Evolutionary conservation across 2,113 vertebrate species (phyloP).

Genomic region (Prietella phreatophila): DNA sequence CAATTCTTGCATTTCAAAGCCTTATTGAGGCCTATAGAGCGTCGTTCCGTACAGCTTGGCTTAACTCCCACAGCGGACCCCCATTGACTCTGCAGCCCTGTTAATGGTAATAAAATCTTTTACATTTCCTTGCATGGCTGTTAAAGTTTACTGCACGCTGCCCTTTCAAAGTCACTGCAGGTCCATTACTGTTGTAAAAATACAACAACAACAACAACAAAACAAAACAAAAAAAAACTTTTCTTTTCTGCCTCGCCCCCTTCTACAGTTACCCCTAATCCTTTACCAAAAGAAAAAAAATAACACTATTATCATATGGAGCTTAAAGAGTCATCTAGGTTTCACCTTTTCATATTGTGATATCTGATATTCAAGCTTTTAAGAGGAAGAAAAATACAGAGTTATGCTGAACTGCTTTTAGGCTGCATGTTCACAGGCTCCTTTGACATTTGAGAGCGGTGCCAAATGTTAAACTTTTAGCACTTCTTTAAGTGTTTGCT

Average conservation of each 20-base stretch:
- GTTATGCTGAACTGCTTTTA: constrained; percentile 51
- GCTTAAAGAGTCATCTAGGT: constrained; percentile 52
- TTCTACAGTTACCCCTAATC: constrained; percentile 57
- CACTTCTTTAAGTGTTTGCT: constrained; percentile 46
- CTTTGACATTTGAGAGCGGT: constrained; percentile 49
- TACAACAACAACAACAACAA: neutral
- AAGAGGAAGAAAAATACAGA: constrained; percentile 40
- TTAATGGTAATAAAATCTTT: constrained; percentile 72
- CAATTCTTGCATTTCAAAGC: constrained; percentile 62
- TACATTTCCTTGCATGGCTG: constrained; percentile 62
- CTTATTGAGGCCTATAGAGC: constrained; percentile 54
- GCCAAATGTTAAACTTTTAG: constrained; percentile 51
- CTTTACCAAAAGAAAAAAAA: constrained; percentile 52
- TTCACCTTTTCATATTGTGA: constrained; percentile 50
- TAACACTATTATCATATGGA: constrained; percentile 48
- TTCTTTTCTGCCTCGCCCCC: constrained; percentile 26
- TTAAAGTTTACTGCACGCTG: constrained; percentile 54
- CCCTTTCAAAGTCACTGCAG: constrained; percentile 50
- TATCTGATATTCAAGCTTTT: constrained; percentile 48
- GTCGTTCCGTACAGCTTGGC: constrained; percentile 40
- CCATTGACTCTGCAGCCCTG: constrained; percentile 64
- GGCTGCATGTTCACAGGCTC: constrained; percentile 40
- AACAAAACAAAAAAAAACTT: neutral
- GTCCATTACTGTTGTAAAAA: constrained; percentile 45
- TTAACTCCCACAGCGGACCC: constrained; percentile 59